Base-by-base conservation (phyloP, 2,113 vertebrate genomes). In the Melierax canorus region DNA sequence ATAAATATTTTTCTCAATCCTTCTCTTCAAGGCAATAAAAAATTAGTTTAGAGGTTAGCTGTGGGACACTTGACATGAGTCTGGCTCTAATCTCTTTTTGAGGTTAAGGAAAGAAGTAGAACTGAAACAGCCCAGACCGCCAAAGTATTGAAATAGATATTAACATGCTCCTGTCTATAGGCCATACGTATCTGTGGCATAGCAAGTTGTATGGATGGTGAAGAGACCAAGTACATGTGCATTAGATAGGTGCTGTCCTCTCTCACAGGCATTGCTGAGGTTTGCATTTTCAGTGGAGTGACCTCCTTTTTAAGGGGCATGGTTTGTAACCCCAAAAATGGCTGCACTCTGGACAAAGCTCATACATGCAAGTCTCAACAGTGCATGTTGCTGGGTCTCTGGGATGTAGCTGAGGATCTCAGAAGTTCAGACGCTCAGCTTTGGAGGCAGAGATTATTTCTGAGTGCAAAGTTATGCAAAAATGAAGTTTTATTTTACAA, bases 11-110 rank as follows among this genome's bases (percentile, higher is more conserved):
- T 92, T 86, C 89, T 92, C 93, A 88, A 89, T 96, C 90, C 90
- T 96, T 97, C 94, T 97, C 94, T 97, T 96, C 83, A 90, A 97
- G 92, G 86, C 91, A 97, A 96, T 98, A 98, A 98, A 98, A 98
- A 82, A 97, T 97, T 86, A 96, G 93, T 94, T 96, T 94, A 91
- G 89, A 97, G 92, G 96, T 97, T 93, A 97, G 87, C 69, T 95
- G 91, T 94, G 92, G 94, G 94, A 96, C 91, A 92, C 81, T 78
- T 64, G 90, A 91, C 86, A 53, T 93, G 43, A 94, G 64, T 80
- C 83, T 91, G 86, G 51, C 71, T 97, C 71, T 97, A 66, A 80
- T 89, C 86, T 90, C 32, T 38, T 59, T 60, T 68, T 92, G 75
- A 95, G 81, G 79, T 73, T 88, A 77, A 79, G 34, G 30, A 51